Evolutionary conservation across 2,797 vertebrate genomes (phyloP).

Genomic region (Sebastes taczanowskii): DNA sequence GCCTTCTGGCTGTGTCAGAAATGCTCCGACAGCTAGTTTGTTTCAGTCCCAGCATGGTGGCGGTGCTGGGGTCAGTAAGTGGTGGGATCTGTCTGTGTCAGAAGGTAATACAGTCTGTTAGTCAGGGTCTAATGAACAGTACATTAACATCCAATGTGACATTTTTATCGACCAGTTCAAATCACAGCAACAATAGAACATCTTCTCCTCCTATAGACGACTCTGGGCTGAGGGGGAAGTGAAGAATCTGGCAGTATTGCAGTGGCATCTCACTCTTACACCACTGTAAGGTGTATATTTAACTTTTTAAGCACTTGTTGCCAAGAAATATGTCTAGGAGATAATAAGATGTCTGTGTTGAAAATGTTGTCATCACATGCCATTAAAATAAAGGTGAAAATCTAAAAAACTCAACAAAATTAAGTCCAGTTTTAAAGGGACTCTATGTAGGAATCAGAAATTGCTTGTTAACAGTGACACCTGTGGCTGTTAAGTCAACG

Average conservation of each 20-base stretch:
- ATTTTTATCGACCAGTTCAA: neutral
- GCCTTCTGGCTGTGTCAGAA: slow-evolving; percentile 20
- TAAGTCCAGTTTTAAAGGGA: neutral
- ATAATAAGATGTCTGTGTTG: neutral
- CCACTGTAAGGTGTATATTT: neutral
- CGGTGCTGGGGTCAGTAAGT: neutral
- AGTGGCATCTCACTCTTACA: neutral
- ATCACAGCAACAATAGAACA: neutral
- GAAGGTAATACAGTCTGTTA: neutral
- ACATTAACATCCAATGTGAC: neutral
- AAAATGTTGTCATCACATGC: neutral
- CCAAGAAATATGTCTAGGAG: neutral
- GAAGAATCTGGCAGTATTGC: neutral
- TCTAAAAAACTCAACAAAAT: neutral
- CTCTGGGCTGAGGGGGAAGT: neutral
- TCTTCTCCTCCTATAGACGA: neutral
- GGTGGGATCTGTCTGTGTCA: slow-evolving; percentile 7
- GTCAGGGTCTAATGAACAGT: neutral
- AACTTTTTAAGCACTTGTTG: neutral
- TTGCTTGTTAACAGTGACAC: too few species aligned
- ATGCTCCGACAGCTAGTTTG: slow-evolving; percentile 16
- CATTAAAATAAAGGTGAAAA: neutral
- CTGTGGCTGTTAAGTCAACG: too few species aligned
- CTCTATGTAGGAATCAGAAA: too few species aligned
- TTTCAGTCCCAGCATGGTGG: slow-evolving; percentile 1